phyloP scores from a whole-genome alignment of 1,140 invertebrate genomes.

The Telenomus remus region DNA sequence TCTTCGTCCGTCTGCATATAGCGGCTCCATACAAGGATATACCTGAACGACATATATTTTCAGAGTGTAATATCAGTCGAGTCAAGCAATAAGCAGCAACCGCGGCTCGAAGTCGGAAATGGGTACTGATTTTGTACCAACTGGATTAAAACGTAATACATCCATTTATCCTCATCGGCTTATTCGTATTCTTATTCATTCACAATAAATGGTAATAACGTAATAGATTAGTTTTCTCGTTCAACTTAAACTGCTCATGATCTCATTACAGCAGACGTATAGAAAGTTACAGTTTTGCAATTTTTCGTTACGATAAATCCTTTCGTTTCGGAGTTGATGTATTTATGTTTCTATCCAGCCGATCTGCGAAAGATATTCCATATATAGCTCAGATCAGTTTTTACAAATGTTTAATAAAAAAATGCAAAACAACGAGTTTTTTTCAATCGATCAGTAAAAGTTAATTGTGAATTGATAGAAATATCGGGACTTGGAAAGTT shows the following conservation, averaged over 20 bases:
- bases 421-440: no score
- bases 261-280: no score
- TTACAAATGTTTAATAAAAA: no score
- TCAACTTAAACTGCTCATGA: background rate
- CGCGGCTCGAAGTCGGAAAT: constrained; percentile 45
- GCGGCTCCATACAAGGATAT: constrained; percentile 52
- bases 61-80: constrained; percentile 58
- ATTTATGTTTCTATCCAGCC: no score
- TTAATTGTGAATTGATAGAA: no score
- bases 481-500: no score
- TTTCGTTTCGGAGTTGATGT: no score
- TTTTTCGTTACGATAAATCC: no score
- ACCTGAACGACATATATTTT: constrained; percentile 52
- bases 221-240: constrained; percentile 13
- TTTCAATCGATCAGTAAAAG: no score
- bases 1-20: constrained; percentile 46
- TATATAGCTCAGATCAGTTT: no score
- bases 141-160: constrained; percentile 35
- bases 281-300: no score
- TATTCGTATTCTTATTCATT: constrained; percentile 19
- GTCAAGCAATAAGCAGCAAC: constrained; percentile 56
- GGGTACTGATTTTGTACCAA: constrained; percentile 11
- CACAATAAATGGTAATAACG: constrained; percentile 8
- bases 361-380: no score
- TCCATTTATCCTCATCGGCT: constrained; percentile 13